Percentiles rank a stretch among this genome's conserved stretches.
These are phyloP conservation scores for Falco peregrinus DNA, from an alignment of 2,797 vertebrate species.

Conservation along the genomic window DNA sequence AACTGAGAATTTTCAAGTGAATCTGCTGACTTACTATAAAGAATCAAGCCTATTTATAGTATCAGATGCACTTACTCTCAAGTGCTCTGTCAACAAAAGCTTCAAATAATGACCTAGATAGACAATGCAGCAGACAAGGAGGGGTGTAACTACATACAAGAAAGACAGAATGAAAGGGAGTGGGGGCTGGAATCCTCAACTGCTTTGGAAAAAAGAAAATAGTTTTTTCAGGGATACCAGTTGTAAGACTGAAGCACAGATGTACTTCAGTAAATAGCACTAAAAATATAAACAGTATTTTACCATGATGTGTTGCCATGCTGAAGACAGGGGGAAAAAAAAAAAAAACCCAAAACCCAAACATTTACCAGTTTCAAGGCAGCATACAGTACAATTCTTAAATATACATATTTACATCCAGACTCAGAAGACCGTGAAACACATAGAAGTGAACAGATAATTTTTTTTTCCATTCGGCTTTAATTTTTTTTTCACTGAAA, in stretches of 20 bases:
- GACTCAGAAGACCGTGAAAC: not conserved
- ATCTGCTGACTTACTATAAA: slow-evolving; percentile 9
- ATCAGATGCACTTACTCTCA: not conserved
- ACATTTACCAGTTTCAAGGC: not conserved
- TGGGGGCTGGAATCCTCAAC: not conserved
- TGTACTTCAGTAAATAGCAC: not conserved
- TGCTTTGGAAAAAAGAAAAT: not conserved
- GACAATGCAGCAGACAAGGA: not conserved
- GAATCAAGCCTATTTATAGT: slow-evolving; percentile 10
- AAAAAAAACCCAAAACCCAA: not conserved
- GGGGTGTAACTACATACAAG: accelerated
- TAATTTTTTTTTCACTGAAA: not conserved
- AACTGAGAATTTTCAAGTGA: not conserved
- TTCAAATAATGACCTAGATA: slow-evolving; percentile 11
- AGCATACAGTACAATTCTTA: not conserved
- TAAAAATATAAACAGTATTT: not conserved
- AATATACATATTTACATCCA: not conserved
- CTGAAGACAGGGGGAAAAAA: not conserved
- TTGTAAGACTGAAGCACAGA: not conserved
- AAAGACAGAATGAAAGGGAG: not conserved
- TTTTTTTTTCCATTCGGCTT: not conserved
- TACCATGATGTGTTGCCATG: not conserved
- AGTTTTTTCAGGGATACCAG: not conserved
- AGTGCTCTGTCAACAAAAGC: slow-evolving; percentile 20
- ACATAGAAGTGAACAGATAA: not conserved